Percentiles rank a stretch among this genome's conserved stretches.
phyloP scores from a whole-genome alignment of 2,888 invertebrate species.

The Mactromeris polynyma region DNA sequence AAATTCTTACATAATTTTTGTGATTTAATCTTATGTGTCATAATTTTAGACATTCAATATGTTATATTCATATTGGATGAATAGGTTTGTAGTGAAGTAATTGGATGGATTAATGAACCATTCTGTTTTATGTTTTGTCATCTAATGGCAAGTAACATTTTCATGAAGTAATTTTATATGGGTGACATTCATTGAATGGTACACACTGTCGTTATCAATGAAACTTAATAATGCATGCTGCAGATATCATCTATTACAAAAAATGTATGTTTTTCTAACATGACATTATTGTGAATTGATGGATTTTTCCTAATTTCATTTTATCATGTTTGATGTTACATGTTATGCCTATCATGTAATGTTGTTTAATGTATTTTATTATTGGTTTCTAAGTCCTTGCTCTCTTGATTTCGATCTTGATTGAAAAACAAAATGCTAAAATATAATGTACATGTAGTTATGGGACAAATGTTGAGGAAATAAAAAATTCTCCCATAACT shows the following conservation, averaged over 20 bases:
- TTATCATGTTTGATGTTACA: not conserved
- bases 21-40: constrained; percentile 6
- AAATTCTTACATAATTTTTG: not conserved
- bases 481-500: too few relatives aligned
- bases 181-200: constrained; percentile 25
- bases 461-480: too few relatives aligned
- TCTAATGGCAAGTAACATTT: not conserved
- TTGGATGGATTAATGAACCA: not conserved
- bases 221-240: constrained; percentile 34
- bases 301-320: not conserved
- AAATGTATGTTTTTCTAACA: not conserved
- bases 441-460: too few relatives aligned
- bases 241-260: constrained; percentile 13
- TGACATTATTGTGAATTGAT: constrained; percentile 13
- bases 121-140: not conserved
- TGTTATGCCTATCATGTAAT: not conserved
- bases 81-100: not conserved
- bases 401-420: too few relatives aligned
- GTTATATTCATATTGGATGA: not conserved
- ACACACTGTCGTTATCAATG: constrained; percentile 24
- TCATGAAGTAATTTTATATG: not conserved
- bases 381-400: too few relatives aligned
- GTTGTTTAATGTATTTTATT: not conserved
- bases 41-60: not conserved
- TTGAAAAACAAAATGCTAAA: too few relatives aligned